Conservation (phyloP, 2,888 invertebrate species). For the Acheta domesticus region DNA sequence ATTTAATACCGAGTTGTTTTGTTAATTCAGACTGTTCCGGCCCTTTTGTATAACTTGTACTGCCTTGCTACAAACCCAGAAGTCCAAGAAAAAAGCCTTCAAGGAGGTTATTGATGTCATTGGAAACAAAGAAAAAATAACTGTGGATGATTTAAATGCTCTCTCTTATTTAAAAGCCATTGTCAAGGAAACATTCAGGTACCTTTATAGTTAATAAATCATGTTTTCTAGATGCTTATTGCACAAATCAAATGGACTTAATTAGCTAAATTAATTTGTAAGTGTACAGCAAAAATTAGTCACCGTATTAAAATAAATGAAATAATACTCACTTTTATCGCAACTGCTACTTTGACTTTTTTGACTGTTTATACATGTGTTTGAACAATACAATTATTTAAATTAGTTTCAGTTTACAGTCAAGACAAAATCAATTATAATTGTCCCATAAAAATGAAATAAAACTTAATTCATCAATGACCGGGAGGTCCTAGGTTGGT, state of each 20-base stretch:
- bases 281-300: no score
- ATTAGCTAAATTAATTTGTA: not conserved
- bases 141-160: conserved; percentile 45
- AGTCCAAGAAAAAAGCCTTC: conserved; percentile 47
- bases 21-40: conserved; percentile 50
- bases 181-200: conserved; percentile 60
- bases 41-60: conserved; percentile 48
- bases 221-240: not conserved
- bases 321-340: no score
- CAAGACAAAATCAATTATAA: no score
- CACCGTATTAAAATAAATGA: no score
- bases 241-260: not conserved
- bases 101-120: conserved; percentile 45
- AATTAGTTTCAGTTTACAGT: no score
- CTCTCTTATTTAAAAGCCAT: conserved; percentile 59
- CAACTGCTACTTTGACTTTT: no score
- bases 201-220: not conserved
- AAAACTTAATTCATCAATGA: no score
- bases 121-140: conserved; percentile 43
- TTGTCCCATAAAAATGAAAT: no score
- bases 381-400: no score
- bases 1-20: not conserved
- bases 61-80: conserved; percentile 49
- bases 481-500: no score
- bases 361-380: no score